A percentile compares a stretch with the other conserved stretches of the same genome.
phyloP scores from a whole-genome alignment of 2,113 vertebrate genomes.

The Hemiscyllium ocellatum region DNA sequence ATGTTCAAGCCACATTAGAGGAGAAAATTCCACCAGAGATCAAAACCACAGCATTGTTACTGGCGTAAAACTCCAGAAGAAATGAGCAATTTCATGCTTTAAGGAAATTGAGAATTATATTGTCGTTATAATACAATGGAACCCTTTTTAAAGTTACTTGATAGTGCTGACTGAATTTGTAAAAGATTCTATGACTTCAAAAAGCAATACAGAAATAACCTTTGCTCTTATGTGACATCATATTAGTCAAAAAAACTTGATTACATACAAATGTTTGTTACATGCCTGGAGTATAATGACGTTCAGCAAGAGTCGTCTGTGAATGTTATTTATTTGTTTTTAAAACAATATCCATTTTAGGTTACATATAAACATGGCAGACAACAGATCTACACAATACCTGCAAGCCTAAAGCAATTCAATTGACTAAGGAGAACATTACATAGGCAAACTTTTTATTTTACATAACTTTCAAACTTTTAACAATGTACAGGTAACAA shows the following conservation, averaged over 20 bases:
- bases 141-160: too few relatives aligned
- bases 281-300: neutral
- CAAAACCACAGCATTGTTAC: neutral
- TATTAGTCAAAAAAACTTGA: neutral
- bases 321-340: slow-evolving; percentile 55
- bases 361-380: slow-evolving; percentile 42
- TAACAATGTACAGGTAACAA: slow-evolving; percentile 34
- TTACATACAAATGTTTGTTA: neutral
- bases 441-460: slow-evolving; percentile 30
- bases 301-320: slow-evolving; percentile 17
- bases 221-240: neutral
- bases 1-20: too few relatives aligned
- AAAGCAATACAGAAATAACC: neutral
- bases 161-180: too few relatives aligned
- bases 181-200: neutral
- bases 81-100: neutral
- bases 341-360: slow-evolving; percentile 45
- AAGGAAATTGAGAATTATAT: neutral
- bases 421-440: neutral
- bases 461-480: slow-evolving; percentile 26
- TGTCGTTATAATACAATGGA: too few relatives aligned
- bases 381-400: slow-evolving; percentile 43
- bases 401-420: slow-evolving; percentile 45
- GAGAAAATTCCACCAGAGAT: neutral
- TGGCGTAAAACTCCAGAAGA: neutral